Conservation (phyloP, 2,113 vertebrate genomes). For the Bubo blakistoni region DNA sequence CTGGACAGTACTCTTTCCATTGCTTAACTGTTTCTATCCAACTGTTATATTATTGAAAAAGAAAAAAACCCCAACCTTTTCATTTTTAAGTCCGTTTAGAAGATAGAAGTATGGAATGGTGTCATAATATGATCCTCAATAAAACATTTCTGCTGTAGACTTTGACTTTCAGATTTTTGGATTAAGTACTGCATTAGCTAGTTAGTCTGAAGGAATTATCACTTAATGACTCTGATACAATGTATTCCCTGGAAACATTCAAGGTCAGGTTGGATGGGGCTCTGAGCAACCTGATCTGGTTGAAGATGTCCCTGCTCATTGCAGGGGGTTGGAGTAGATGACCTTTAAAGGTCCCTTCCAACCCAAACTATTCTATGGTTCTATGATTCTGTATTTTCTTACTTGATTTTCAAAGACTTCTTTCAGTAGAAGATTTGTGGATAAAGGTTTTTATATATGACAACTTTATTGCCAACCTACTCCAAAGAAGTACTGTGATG, state of each 20-base stretch:
- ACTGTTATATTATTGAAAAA: neutral
- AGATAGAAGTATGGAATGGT: neutral
- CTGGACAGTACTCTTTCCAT: neutral
- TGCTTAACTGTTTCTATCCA: neutral
- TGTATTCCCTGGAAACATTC: neutral
- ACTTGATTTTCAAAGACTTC: neutral
- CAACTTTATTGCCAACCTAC: neutral
- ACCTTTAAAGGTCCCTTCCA: neutral
- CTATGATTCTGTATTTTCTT: neutral
- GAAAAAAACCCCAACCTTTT: fast-evolving
- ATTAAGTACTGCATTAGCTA: neutral
- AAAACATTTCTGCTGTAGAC: neutral
- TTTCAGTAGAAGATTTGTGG: neutral
- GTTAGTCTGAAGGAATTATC: neutral
- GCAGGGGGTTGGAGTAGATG: neutral
- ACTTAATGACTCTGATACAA: neutral
- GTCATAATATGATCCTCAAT: neutral
- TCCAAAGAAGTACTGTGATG: neutral
- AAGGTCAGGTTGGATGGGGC: neutral
- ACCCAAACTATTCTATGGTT: neutral
- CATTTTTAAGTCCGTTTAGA: neutral
- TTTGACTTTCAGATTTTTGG: neutral
- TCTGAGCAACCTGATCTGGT: neutral
- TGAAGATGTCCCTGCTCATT: neutral
- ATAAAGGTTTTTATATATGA: neutral